Evolutionary conservation across 2,113 vertebrate genomes (phyloP), one percentile per base, ranked within the genome.

Genomic region (Caloenas nicobarica): DNA sequence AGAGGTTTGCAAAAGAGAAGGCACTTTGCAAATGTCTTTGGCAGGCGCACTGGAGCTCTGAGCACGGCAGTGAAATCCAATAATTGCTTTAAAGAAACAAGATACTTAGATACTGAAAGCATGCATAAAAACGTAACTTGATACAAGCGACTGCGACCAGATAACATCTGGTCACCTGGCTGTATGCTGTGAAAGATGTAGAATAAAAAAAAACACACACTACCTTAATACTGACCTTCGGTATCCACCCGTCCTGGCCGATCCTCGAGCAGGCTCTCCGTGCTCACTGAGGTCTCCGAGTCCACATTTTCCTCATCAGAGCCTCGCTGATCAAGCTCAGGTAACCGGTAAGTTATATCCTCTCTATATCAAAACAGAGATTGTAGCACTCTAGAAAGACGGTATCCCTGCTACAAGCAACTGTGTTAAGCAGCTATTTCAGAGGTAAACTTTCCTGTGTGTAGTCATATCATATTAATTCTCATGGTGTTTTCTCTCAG

Each of bases 261-360:
- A n/a, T 99, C 99, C 5, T 99, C 99, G 74, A 99, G 93, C 51
- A 99, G 98, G 93, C 99, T 99, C 98, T 99, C 99, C 0, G 99
- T 99, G 98, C 99, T 99, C 22, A 98, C 98, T 0, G 99, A 99
- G 0, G 99, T 98, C 95, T 99, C 99, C 0, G 99, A 99, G 95
- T 99, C 99, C 56, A 99, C 50, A 36, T 99, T 99, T 91, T 99
- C 99, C 97, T 99, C 99, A 8, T 99, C 99, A 0, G 99, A 99
- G 79, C 99, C 99, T 2, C 98, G 98, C 71, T 99, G 99, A 91
- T 99, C 99, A 68, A 99, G 98, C 96, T 99, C 99, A 2, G 99
- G 99, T 40, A 99, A 97, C 22, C 99, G 98, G 57, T 98, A 99
- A 5, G 99, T 99, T 79, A 99, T 98, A 31, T 99, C 99, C 91